A percentile compares a stretch with the other conserved stretches of the same genome.
Conservation (phyloP, 2,888 invertebrate species). For the Drosophila multiciliata region DNA sequence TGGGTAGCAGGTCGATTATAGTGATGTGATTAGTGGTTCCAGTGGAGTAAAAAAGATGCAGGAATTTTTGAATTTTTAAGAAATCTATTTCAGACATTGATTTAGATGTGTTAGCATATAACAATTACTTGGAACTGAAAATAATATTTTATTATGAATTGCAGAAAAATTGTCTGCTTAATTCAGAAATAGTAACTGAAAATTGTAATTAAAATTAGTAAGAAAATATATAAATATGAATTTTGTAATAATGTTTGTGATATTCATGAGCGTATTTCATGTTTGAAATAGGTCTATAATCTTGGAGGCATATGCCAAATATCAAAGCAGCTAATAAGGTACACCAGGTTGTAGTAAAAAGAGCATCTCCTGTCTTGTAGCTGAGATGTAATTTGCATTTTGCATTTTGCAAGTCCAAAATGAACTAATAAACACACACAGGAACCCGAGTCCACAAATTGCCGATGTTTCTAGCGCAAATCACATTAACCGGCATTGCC, state of each 20-base stretch:
- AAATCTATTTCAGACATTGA: neutral
- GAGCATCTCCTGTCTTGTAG: constrained; percentile 4
- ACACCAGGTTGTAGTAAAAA: neutral
- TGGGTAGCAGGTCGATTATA: constrained; percentile 6
- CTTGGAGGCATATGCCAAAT: neutral
- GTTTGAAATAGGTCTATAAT: neutral
- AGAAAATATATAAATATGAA: neutral
- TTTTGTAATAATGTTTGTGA: neutral
- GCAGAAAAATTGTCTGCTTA: neutral
- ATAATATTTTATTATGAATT: neutral
- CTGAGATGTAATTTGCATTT: constrained; percentile 65
- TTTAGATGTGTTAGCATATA: neutral
- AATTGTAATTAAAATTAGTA: neutral
- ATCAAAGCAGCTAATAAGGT: neutral
- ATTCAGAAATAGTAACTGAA: neutral
- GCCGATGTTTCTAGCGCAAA: constrained; percentile 59
- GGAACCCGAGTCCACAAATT: constrained; percentile 70
- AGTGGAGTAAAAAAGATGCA: neutral
- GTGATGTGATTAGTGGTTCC: constrained; percentile 42
- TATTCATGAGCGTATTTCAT: neutral
- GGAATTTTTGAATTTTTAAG: neutral
- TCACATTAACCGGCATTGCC: constrained; percentile 37
- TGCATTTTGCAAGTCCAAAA: constrained; percentile 62
- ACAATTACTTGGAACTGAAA: neutral
- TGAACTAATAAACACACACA: constrained; percentile 73